These are phyloP conservation scores for Paratrypauchen microcephalus DNA, from an alignment of 2,797 vertebrate genomes.

Conservation along the genomic window DNA sequence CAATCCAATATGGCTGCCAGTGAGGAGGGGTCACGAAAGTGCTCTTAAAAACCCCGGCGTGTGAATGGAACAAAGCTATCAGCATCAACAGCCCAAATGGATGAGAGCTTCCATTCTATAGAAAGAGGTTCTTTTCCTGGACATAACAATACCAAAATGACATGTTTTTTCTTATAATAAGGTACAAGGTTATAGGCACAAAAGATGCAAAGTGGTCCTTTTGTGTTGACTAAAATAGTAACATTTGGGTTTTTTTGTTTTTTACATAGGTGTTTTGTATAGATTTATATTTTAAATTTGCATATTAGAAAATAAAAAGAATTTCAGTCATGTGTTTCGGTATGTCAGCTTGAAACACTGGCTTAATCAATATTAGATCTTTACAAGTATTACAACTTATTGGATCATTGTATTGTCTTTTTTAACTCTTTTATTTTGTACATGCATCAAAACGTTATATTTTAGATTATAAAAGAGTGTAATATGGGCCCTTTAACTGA, in stretches of 20 bases:
- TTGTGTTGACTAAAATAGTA: conserved; percentile 42
- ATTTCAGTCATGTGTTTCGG: conserved; percentile 9
- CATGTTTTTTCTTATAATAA: conserved; percentile 43
- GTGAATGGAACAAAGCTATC: conserved; percentile 64
- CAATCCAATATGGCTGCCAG: background rate
- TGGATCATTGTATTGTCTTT: background rate
- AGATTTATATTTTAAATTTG: conserved; percentile 22
- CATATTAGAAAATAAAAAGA: conserved; percentile 26
- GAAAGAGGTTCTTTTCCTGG: conserved; percentile 57
- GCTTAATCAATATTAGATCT: background rate
- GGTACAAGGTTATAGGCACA: conserved; percentile 30
- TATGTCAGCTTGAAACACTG: background rate
- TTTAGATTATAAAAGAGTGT: no score
- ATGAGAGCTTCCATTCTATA: conserved; percentile 46
- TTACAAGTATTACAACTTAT: background rate
- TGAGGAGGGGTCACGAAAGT: background rate
- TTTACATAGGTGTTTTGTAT: background rate
- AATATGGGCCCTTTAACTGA: no score
- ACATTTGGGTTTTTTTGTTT: background rate
- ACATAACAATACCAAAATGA: conserved; percentile 55
- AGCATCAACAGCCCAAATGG: conserved; percentile 58
- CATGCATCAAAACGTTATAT: no score
- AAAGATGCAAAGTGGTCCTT: conserved; percentile 46
- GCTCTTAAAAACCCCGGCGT: conserved; percentile 37
- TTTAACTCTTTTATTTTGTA: no score